phyloP scores from a whole-genome alignment of 2,113 vertebrate genomes.

The Halcyon senegalensis region DNA sequence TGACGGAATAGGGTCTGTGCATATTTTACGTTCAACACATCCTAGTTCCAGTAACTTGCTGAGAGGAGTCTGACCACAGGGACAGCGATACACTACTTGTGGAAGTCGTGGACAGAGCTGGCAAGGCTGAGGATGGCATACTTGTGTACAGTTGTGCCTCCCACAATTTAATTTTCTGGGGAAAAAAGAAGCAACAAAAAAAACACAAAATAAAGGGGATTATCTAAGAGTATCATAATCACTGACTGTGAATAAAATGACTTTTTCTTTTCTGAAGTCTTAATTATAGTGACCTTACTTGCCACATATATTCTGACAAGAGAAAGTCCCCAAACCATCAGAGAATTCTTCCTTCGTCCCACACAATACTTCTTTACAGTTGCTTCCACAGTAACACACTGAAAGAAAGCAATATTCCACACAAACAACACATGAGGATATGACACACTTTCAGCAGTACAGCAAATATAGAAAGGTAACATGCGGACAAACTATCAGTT shows the following conservation, averaged over 20 bases:
- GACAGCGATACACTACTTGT: conserved; percentile 85
- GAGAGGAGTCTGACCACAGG: conserved; percentile 91
- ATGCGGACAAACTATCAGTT: neutral
- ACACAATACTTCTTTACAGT: conserved; percentile 83
- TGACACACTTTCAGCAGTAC: neutral
- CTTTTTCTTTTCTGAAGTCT: neutral
- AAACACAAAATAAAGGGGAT: neutral
- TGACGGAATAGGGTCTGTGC: conserved; percentile 91
- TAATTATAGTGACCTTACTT: conserved; percentile 81
- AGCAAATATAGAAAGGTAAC: neutral
- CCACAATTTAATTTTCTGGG: conserved; percentile 87
- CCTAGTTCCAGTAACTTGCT: conserved; percentile 91
- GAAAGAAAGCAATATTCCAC: neutral
- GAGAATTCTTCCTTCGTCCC: conserved; percentile 85
- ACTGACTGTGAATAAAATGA: neutral
- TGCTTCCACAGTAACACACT: conserved; percentile 91
- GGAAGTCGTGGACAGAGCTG: conserved; percentile 87
- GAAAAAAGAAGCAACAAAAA: neutral
- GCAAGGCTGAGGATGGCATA: conserved; percentile 89
- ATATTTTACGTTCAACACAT: conserved; percentile 83
- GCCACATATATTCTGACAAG: conserved; percentile 89
- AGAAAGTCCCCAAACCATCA: conserved; percentile 88
- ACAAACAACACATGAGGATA: neutral
- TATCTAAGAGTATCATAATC: neutral
- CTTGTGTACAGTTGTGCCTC: conserved; percentile 86